A percentile compares a stretch with the other conserved stretches of the same genome.
Conservation (phyloP, 2,113 vertebrate species). For the Chiloscyllium plagiosum region DNA sequence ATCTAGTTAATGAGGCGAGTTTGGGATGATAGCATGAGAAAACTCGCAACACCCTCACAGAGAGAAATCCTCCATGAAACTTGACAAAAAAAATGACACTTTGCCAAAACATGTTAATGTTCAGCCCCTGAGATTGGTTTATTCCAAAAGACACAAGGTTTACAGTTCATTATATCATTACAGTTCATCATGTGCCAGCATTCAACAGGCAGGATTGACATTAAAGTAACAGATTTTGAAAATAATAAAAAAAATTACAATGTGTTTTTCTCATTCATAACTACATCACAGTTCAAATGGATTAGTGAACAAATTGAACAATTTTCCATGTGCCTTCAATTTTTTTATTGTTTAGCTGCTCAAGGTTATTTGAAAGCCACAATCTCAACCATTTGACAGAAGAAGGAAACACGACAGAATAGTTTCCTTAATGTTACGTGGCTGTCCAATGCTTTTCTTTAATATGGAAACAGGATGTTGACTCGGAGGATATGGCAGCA, state of each 20-base stretch:
- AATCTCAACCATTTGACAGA: neutral
- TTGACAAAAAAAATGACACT: no score
- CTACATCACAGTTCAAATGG: neutral
- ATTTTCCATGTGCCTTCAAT: neutral
- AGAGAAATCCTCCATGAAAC: no score
- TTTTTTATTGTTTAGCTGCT: neutral
- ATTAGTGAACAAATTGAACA: neutral
- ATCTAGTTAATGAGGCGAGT: no score
- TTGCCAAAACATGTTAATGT: no score
- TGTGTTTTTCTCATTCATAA: neutral
- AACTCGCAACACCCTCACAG: no score
- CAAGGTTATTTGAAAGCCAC: slow-evolving; percentile 12
- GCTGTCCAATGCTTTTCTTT: neutral
- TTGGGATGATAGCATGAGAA: no score
- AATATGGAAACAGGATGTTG: slow-evolving; percentile 25
- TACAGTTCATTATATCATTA: neutral
- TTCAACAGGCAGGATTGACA: neutral
- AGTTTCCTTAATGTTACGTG: neutral
- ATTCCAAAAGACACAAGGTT: neutral
- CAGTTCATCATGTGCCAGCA: neutral
- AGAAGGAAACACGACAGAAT: neutral
- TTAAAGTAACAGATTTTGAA: neutral
- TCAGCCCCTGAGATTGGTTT: neutral
- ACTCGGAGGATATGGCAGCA: neutral
- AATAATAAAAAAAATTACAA: neutral